Conservation (phyloP, 2,113 vertebrate species). For the Cercocebus atys region DNA sequence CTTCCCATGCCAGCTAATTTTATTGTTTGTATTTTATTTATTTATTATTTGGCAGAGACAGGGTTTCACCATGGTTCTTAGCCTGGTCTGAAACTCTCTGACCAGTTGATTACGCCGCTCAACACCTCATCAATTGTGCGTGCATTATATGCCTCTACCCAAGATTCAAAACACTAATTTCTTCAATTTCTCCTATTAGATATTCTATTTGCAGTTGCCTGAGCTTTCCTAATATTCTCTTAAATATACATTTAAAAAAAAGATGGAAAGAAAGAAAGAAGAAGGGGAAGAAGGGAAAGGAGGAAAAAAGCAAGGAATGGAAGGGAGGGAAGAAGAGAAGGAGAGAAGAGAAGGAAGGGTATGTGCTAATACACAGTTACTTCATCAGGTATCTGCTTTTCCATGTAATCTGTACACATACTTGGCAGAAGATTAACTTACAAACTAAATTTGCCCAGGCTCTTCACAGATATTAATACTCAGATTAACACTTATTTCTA, state of each 20-base stretch:
- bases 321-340: background rate
- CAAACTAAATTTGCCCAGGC: background rate
- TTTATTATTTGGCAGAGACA: too few relatives aligned
- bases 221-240: background rate
- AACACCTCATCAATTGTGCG: too few relatives aligned
- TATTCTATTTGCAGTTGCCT: background rate
- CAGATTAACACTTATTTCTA: background rate
- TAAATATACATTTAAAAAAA: background rate
- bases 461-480: constrained; percentile 4
- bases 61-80: too few relatives aligned
- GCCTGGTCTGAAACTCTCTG: too few relatives aligned
- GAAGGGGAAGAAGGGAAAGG: background rate
- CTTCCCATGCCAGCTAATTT: too few relatives aligned
- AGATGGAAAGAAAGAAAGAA: background rate
- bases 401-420: background rate
- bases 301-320: too few relatives aligned
- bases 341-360: background rate
- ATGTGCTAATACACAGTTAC: background rate
- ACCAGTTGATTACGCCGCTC: too few relatives aligned
- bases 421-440: background rate
- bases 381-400: background rate
- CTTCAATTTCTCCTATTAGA: background rate
- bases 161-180: background rate
- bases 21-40: too few relatives aligned
- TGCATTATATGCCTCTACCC: background rate